These are phyloP conservation scores for Lepidostoma basale DNA, from an alignment of 1,140 invertebrate genomes.

Conservation along the genomic window DNA sequence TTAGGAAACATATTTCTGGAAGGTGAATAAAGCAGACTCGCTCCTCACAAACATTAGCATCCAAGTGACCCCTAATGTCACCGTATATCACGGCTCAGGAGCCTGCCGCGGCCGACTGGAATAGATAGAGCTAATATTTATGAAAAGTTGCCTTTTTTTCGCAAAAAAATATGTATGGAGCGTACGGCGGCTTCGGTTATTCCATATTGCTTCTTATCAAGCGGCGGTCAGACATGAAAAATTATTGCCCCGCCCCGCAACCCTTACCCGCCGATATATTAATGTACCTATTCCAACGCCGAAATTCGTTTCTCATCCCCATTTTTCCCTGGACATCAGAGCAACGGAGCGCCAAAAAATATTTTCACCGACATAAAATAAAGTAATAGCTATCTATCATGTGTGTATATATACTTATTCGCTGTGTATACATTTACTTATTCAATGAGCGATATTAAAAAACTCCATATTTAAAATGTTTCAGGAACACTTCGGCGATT, in stretches of 20 bases:
- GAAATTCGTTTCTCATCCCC: too few species aligned
- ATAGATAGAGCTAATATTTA: constrained; percentile 40
- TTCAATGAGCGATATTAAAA: too few species aligned
- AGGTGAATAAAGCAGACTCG: constrained; percentile 22
- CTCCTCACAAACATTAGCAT: constrained; percentile 32
- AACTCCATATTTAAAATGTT: too few species aligned
- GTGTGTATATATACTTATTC: too few species aligned
- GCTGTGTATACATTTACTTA: too few species aligned
- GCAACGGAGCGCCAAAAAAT: too few species aligned
- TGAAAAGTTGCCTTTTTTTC: constrained; percentile 37
- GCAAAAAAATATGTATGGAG: constrained; percentile 39
- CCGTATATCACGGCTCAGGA: constrained; percentile 41
- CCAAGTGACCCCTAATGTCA: constrained; percentile 41
- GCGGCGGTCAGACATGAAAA: constrained; percentile 41
- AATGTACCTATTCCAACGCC: too few species aligned
- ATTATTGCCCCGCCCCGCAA: constrained; percentile 25
- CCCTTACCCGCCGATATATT: neutral
- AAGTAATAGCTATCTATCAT: too few species aligned
- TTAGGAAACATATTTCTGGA: constrained; percentile 1
- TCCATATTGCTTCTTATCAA: constrained; percentile 47
- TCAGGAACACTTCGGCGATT: too few species aligned
- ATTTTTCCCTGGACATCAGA: too few species aligned
- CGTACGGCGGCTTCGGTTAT: constrained; percentile 39
- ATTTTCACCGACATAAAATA: too few species aligned
- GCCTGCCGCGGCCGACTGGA: constrained; percentile 27